Percentiles rank a stretch among this genome's conserved stretches.
Conservation (phyloP, 2,888 invertebrate genomes). For the Tuta absoluta region DNA sequence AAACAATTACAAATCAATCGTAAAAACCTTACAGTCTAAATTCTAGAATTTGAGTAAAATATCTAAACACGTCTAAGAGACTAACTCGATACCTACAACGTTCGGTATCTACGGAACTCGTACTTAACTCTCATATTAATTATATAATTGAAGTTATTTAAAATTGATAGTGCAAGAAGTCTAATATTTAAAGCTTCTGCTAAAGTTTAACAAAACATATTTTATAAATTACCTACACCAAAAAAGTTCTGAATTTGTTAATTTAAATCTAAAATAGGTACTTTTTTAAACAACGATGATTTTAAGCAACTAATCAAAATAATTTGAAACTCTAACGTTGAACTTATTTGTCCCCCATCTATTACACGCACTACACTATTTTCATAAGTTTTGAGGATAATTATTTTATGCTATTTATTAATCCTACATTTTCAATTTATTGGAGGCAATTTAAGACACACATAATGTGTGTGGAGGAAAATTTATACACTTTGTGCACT, state of each 20-base stretch:
- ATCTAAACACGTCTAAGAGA: slow-evolving; percentile 62
- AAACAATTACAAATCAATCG: slow-evolving; percentile 46
- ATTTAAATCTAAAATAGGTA: background rate
- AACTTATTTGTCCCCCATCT: background rate
- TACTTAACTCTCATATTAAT: slow-evolving; percentile 20
- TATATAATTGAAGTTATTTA: slow-evolving; percentile 24
- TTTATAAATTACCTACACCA: background rate
- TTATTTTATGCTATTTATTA: background rate
- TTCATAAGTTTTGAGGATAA: slow-evolving; percentile 3
- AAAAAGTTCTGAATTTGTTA: background rate
- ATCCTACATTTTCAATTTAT: background rate
- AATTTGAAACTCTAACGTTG: background rate
- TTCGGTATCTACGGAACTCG: slow-evolving; percentile 23
- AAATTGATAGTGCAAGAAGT: slow-evolving; percentile 23
- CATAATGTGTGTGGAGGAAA: background rate
- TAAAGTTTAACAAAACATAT: background rate
- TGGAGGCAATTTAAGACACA: too few relatives aligned
- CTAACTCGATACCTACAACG: slow-evolving; percentile 26
- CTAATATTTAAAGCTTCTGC: slow-evolving; percentile 17
- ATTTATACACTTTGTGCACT: background rate
- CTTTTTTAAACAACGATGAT: background rate
- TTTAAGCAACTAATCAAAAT: background rate
- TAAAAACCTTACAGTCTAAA: slow-evolving; percentile 49
- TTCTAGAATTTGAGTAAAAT: slow-evolving; percentile 63
- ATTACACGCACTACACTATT: background rate